These are phyloP conservation scores for Triplophysa bombifrons DNA, from an alignment of 2,797 vertebrate genomes.

Conservation along the genomic window DNA sequence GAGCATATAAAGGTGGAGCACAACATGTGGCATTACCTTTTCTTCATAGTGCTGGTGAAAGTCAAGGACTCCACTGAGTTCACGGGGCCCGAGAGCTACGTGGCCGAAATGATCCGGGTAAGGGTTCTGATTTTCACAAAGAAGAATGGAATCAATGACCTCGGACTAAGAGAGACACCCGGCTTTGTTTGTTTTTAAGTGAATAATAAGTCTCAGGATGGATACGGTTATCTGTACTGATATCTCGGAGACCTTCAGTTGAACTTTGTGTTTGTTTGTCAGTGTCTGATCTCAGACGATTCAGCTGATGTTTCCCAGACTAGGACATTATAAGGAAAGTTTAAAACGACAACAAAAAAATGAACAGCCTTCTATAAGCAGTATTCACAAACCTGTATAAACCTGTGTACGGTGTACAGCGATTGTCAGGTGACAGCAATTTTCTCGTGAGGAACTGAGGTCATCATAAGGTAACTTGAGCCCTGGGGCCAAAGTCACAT, in stretches of 20 bases:
- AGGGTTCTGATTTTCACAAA: constrained; percentile 55
- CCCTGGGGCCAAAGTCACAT: constrained; percentile 26
- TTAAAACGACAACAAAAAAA: neutral
- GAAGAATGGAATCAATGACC: neutral
- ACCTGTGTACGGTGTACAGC: neutral
- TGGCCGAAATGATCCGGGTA: constrained; percentile 98
- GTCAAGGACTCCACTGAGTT: constrained; percentile 98
- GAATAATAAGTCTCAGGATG: neutral
- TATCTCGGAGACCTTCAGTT: neutral
- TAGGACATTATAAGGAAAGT: neutral
- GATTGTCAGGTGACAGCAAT: neutral
- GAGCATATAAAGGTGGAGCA: constrained; percentile 99
- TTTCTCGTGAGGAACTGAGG: neutral
- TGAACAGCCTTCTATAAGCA: neutral
- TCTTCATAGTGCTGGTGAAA: constrained; percentile 96
- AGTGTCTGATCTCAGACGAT: neutral
- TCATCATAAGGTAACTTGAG: neutral
- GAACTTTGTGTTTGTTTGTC: neutral
- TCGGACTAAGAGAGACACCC: neutral
- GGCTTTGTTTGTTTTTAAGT: neutral
- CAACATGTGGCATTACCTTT: constrained; percentile 99
- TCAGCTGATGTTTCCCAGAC: neutral
- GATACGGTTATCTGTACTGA: neutral
- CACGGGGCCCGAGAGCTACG: constrained; percentile 96
- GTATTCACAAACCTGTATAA: no score